These are phyloP conservation scores for Mus spicilegus DNA, from an alignment of 2,113 vertebrate genomes.

Conservation along the genomic window DNA sequence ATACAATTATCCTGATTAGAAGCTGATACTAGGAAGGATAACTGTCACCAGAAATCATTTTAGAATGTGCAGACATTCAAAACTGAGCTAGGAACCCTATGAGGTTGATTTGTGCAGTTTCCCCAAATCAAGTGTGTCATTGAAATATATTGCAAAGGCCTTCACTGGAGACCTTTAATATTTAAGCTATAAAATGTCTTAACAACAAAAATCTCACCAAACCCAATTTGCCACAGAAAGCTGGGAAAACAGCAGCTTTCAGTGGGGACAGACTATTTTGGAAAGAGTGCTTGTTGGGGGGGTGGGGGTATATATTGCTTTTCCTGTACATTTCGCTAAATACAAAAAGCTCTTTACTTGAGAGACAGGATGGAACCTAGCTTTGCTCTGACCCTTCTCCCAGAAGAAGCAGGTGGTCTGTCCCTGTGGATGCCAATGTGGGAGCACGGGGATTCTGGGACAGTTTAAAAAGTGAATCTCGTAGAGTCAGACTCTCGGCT, in stretches of 20 bases:
- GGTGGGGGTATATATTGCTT: constrained; percentile 81
- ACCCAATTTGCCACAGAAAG: constrained; percentile 76
- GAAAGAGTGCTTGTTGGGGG: constrained; percentile 79
- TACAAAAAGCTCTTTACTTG: constrained; percentile 80
- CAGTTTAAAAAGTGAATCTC: constrained; percentile 62
- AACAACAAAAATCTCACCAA: constrained; percentile 77
- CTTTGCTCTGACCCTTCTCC: constrained; percentile 80
- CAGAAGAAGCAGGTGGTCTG: constrained; percentile 75
- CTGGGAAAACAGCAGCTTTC: constrained; percentile 77
- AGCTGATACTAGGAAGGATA: constrained; percentile 53
- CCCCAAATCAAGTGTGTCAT: constrained; percentile 81
- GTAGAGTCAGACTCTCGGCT: constrained; percentile 70
- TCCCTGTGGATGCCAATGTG: constrained; percentile 57
- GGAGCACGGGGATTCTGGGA: constrained; percentile 68
- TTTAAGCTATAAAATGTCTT: constrained; percentile 80
- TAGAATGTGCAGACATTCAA: constrained; percentile 76
- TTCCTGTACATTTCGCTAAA: constrained; percentile 78
- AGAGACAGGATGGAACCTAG: constrained; percentile 68
- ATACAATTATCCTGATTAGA: constrained; percentile 68
- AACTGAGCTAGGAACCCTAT: constrained; percentile 78
- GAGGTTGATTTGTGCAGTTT: constrained; percentile 82
- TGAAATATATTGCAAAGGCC: constrained; percentile 83
- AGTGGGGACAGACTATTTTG: constrained; percentile 75
- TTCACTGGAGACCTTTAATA: constrained; percentile 78
- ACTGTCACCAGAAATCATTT: constrained; percentile 71